Conservation (phyloP, 2,113 vertebrate genomes). For the Corythoichthys intestinalis region DNA sequence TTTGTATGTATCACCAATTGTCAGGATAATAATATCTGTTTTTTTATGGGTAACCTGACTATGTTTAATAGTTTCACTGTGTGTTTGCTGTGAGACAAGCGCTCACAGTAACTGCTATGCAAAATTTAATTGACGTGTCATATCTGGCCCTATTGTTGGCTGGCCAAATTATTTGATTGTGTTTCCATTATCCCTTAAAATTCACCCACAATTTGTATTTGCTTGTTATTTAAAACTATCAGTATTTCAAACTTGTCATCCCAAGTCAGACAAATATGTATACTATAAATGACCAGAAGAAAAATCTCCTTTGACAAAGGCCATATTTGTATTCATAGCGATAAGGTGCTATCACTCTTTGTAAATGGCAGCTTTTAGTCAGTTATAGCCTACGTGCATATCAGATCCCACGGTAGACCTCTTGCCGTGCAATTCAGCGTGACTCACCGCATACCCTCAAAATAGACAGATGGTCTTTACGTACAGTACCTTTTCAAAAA, state of each 20-base stretch:
- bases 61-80: slow-evolving; percentile 38
- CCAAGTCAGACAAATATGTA: not conserved
- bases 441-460: slow-evolving; percentile 54
- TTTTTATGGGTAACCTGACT: slow-evolving; percentile 45
- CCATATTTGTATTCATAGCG: slow-evolving; percentile 24
- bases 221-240: not conserved
- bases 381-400: slow-evolving; percentile 40
- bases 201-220: no score
- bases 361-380: slow-evolving; percentile 53
- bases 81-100: slow-evolving; percentile 16
- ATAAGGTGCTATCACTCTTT: slow-evolving; percentile 15
- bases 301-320: slow-evolving; percentile 24
- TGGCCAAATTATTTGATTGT: no score
- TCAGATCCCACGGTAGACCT: slow-evolving; percentile 33
- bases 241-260: slow-evolving; percentile 21
- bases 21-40: slow-evolving; percentile 26
- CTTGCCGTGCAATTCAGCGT: slow-evolving; percentile 47
- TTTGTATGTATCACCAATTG: slow-evolving; percentile 33
- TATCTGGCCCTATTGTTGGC: no score
- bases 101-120: not conserved
- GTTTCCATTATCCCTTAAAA: no score
- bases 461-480: slow-evolving; percentile 73
- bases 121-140: no score
- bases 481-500: slow-evolving; percentile 63
- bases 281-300: slow-evolving; percentile 7